Percentiles rank a stretch among this genome's conserved stretches.
phyloP scores from a whole-genome alignment of 30 jellyfish, hydroid and myxozoan genomes.

The Aurelia coerulea region DNA sequence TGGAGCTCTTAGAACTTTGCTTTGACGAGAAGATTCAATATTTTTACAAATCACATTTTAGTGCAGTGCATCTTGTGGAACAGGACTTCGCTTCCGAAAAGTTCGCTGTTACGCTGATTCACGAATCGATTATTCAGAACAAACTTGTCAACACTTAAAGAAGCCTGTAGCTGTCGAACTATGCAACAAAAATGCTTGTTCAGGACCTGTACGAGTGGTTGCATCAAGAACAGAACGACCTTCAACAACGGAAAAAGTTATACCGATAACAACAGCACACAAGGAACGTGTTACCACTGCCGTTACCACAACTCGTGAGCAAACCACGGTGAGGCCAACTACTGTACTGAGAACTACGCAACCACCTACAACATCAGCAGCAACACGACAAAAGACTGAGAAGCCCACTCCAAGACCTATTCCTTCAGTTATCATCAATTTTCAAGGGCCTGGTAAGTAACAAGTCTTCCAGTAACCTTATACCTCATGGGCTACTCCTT shows the following conservation, averaged over 20 bases:
- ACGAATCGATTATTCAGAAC: slow-evolving; percentile 74
- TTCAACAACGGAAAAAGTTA: too few species aligned
- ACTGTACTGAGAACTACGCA: slow-evolving; percentile 2
- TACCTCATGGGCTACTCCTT: too few species aligned
- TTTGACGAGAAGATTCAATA: too few species aligned
- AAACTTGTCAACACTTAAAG: slow-evolving; percentile 50
- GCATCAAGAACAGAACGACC: too few species aligned
- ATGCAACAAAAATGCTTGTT: slow-evolving; percentile 61
- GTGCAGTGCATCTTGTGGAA: slow-evolving; percentile 92
- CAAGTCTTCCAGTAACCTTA: neutral
- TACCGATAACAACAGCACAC: too few species aligned
- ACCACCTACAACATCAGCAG: slow-evolving; percentile 3
- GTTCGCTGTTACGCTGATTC: slow-evolving; percentile 96
- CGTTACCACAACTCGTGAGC: neutral
- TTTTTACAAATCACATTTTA: slow-evolving; percentile 7
- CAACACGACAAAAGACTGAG: slow-evolving; percentile 17
- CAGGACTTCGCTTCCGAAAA: slow-evolving; percentile 80
- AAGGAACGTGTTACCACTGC: neutral
- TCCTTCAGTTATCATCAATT: slow-evolving; percentile 44
- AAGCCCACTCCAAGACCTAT: slow-evolving; percentile 51
- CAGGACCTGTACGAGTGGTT: slow-evolving; percentile 3
- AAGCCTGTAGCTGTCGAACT: slow-evolving; percentile 73
- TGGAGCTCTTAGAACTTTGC: too few species aligned
- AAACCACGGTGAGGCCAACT: slow-evolving; percentile 20
- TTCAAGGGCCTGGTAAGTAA: slow-evolving; percentile 77